These are phyloP conservation scores for Elephantulus edwardii DNA, from an alignment of 2,113 vertebrate species.

Conservation along the genomic window DNA sequence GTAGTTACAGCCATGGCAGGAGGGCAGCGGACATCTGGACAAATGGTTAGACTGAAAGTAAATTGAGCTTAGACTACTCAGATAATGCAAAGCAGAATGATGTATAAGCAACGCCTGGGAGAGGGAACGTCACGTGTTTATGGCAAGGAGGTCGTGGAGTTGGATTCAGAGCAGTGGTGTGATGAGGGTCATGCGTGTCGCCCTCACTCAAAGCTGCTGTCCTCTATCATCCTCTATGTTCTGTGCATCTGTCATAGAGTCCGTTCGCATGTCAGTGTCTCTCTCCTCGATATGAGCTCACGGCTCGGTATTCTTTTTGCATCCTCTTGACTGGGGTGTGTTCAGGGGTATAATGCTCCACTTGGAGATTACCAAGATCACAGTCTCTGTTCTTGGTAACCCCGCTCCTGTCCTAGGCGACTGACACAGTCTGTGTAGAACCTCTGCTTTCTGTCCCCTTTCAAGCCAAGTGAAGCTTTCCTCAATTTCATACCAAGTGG, in stretches of 20 bases:
- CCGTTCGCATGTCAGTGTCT: not conserved
- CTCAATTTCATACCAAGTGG: not conserved
- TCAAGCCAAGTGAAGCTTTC: not conserved
- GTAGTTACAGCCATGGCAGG: not conserved
- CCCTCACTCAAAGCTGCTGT: not conserved
- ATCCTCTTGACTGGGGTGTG: not conserved
- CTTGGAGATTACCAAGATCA: not conserved
- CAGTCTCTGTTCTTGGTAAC: not conserved
- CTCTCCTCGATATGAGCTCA: not conserved
- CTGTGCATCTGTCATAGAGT: not conserved
- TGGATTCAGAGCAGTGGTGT: not conserved
- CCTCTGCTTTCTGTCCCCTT: not conserved
- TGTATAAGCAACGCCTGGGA: not conserved
- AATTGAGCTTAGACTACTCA: not conserved
- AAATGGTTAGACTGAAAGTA: not conserved
- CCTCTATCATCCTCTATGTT: not conserved
- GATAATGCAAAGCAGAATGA: not conserved
- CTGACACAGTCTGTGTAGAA: not conserved
- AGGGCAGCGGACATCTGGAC: not conserved
- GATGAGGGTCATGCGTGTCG: rapidly evolving
- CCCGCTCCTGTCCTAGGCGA: not conserved
- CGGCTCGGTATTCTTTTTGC: not conserved
- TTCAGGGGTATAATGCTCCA: not conserved
- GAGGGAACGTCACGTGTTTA: not conserved
- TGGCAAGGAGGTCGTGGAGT: not conserved